A percentile compares a stretch with the other conserved stretches of the same genome.
These are phyloP conservation scores for Eustalomyia histrio DNA, from an alignment of 2,888 invertebrate genomes.

Conservation along the genomic window DNA sequence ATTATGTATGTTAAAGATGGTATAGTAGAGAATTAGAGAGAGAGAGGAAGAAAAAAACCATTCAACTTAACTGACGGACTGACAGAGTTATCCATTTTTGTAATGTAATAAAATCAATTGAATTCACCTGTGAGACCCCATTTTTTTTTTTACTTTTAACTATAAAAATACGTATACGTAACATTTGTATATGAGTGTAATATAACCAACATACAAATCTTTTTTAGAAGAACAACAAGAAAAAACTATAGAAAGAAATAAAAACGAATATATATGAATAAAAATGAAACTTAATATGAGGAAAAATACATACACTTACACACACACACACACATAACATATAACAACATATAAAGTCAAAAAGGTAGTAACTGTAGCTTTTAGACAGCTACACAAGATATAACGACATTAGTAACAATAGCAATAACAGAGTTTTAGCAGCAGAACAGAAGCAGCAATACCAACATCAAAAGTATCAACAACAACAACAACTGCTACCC, in stretches of 20 bases:
- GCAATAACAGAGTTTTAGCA: conserved; percentile 4
- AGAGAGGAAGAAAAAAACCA: conserved; percentile 23
- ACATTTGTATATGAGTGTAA: background rate
- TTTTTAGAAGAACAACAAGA: conserved; percentile 5
- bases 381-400: conserved; percentile 3
- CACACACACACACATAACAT: too few species aligned
- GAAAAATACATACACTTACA: background rate
- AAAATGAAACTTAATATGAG: conserved; percentile 9
- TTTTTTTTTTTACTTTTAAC: conserved; percentile 18
- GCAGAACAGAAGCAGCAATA: conserved; percentile 24
- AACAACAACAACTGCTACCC: conserved; percentile 36
- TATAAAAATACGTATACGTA: background rate
- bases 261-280: conserved; percentile 1
- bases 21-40: too few species aligned
- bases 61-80: conserved; percentile 55
- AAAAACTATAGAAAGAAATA: background rate
- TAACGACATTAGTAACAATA: conserved; percentile 38
- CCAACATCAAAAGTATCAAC: conserved; percentile 10
- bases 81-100: conserved; percentile 58
- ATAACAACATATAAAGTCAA: background rate
- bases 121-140: conserved; percentile 61
- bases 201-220: conserved; percentile 1
- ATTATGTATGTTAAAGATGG: conserved; percentile 3
- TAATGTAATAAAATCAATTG: conserved; percentile 62
- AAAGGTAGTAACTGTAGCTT: conserved; percentile 1